Base-by-base conservation (phyloP, 2,888 invertebrate species). In the Busseola fusca region DNA sequence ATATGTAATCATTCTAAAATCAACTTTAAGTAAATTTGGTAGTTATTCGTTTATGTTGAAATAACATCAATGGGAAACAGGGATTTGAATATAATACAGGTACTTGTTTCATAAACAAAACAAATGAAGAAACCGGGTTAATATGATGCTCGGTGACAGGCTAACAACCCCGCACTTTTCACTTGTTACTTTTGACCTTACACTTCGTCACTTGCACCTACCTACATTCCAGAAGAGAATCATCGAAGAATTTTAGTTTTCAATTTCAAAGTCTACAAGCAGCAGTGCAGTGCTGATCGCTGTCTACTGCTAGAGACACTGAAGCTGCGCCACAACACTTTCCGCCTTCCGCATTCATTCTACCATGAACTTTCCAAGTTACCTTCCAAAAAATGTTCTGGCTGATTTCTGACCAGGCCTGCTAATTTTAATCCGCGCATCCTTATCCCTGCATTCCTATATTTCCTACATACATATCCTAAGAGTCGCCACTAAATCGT, bases 111-210 rank as follows among this genome's bases (percentile, higher is more conserved):
- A 37, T 52, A 14, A 30, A 30, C 14, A n/a, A 70, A 52, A 64
- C 27, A 37, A 59, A 25, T 75, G 25, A 50, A 58, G 37, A 70
- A 81, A 62, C 64, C 76, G 27, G 81, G 66, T 64, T 76, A 78
- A 71, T 71, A 67, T 30, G 64, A 78, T 70, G 64, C 69, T 59
- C 40, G 37, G 56, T 72, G 78, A 50, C 68, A 72, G 63, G 64
- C 64, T 64, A 25, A 69, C 69, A 60, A 64, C 60, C 66, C 74
- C 64, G 48, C 69, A 76, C 52, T 66, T 74, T 64, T 74, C 66
- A 59, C 48, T 69, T 76, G 67, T 69, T 72, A 76, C 72, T 73
- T 82, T 67, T 83, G 64, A 80, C 70, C 76, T 71, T 70, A 78
- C 48, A 64, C 34, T 62, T 79, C 50, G 50, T 50, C 64, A 45